Evolutionary conservation across 2,797 vertebrate genomes (phyloP), one percentile per base, ranked within the genome.

Genomic region (Xyrichtys novacula): DNA sequence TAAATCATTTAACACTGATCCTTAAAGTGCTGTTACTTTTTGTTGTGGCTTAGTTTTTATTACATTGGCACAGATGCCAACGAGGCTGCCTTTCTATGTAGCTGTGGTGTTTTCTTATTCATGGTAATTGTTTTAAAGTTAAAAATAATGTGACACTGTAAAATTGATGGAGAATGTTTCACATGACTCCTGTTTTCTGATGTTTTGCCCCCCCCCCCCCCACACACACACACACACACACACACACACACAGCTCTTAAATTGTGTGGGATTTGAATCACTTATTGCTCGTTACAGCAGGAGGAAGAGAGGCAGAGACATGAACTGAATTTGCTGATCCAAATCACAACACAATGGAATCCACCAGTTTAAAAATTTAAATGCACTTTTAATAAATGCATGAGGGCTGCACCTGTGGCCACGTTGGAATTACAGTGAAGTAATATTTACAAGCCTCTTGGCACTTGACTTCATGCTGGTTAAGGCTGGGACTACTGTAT

Each of bases 381-480:
- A 88, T 78, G 55, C 28, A 15, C 39, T 65, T 74, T 83, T 84
- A 83, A 85, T 85, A 85, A 88, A 89, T 88, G 83, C 77, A 89
- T 86, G 83, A 87, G 62, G 43, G 58, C 80, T 78, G 76, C 83
- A 87, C 85, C 87, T 88, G 85, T 59, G 85, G 80, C 81, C 74
- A 59, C 77, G 84, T 73, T 77, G 57, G 75, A 80, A 81, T 76
- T 56, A 72, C 69, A 74, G 55, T 29, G 36, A 64, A 75, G 68
- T 74, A 54, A 74, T 78, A 76, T 80, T 83, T 72, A 80, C 85
- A 75, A 69, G 68, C 70, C 77, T 86, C 71, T 62, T 6, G 0
- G 50, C 54, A 80, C 80, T 50, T 58, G 65, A 70, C 72, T 76
- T 71, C 49, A 53, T 34, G 20, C 48, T 48, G 69, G 44, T 46